Evolutionary conservation across 2,888 invertebrate genomes (phyloP).

Genomic region (Eristalis tenax): DNA sequence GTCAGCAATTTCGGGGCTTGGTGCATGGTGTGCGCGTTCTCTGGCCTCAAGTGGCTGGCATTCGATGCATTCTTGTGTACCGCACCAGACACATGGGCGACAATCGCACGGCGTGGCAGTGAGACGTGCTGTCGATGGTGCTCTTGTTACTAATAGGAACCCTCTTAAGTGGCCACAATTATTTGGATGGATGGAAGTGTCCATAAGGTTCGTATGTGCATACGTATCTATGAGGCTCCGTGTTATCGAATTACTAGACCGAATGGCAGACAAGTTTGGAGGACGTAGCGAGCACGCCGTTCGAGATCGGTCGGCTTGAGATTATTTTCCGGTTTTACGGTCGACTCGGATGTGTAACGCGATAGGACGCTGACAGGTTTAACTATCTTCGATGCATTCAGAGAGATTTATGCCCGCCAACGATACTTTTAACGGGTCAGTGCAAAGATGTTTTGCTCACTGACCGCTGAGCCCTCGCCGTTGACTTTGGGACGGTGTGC

Average conservation of each 20-base stretch:
- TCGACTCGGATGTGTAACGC: constrained; percentile 52
- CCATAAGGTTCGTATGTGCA: not conserved
- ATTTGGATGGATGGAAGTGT: constrained; percentile 27
- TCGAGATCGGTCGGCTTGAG: constrained; percentile 6
- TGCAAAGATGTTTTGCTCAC: not conserved
- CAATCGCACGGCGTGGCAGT: constrained; percentile 31
- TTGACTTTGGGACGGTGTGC: not conserved
- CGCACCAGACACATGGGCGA: constrained; percentile 67
- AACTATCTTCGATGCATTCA: not conserved
- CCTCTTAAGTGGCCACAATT: constrained; percentile 69
- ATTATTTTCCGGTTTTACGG: constrained; percentile 61
- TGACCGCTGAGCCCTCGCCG: not conserved
- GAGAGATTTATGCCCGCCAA: not conserved
- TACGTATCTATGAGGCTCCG: no score
- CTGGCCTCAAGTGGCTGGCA: constrained; percentile 39
- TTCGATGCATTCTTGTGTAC: constrained; percentile 35
- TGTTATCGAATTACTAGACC: constrained; percentile 51
- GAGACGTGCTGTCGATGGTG: constrained; percentile 32
- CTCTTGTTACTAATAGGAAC: constrained; percentile 55
- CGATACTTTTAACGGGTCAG: not conserved
- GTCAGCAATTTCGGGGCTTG: constrained; percentile 27
- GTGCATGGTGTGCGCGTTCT: constrained; percentile 12
- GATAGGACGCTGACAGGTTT: constrained; percentile 37
- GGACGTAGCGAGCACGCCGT: not conserved
- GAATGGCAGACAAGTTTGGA: constrained; percentile 21